phyloP scores from a whole-genome alignment of 2,888 invertebrate species.

The Campaea margaritaria region DNA sequence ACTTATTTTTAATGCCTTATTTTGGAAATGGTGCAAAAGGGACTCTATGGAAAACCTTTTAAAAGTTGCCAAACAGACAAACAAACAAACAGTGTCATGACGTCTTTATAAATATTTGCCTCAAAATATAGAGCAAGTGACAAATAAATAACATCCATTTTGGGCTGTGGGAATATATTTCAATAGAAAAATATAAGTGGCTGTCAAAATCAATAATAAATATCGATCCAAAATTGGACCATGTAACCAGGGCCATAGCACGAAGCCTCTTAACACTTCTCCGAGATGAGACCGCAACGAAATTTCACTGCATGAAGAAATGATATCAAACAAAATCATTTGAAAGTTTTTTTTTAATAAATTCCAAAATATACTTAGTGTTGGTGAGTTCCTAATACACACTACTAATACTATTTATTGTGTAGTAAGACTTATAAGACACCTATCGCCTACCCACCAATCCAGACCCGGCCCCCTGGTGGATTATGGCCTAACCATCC shows the following conservation, averaged over 20 bases:
- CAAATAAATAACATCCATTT: constrained; percentile 18
- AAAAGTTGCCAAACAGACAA: constrained; percentile 2
- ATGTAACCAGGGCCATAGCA: constrained; percentile 2
- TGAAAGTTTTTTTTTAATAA: no score
- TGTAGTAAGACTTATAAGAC: no score
- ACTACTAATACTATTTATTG: no score
- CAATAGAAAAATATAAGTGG: constrained; percentile 18
- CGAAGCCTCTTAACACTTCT: constrained; percentile 12
- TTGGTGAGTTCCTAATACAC: no score
- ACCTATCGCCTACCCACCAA: no score
- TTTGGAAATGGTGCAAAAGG: neutral
- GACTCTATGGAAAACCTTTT: constrained; percentile 11
- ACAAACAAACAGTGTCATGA: neutral
- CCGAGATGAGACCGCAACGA: neutral
- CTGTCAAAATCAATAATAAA: constrained; percentile 18
- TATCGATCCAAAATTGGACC: constrained; percentile 18
- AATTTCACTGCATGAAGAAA: no score
- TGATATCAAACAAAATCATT: no score
- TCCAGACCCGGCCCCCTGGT: no score
- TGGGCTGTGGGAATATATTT: constrained; percentile 15
- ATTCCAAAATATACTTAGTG: no score
- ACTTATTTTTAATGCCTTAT: no score
- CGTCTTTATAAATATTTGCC: constrained; percentile 36
- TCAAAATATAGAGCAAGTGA: constrained; percentile 39
- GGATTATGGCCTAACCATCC: no score